Evolutionary conservation across 2,797 vertebrate species (phyloP).

Genomic region (Pantherophis vulpinus): DNA sequence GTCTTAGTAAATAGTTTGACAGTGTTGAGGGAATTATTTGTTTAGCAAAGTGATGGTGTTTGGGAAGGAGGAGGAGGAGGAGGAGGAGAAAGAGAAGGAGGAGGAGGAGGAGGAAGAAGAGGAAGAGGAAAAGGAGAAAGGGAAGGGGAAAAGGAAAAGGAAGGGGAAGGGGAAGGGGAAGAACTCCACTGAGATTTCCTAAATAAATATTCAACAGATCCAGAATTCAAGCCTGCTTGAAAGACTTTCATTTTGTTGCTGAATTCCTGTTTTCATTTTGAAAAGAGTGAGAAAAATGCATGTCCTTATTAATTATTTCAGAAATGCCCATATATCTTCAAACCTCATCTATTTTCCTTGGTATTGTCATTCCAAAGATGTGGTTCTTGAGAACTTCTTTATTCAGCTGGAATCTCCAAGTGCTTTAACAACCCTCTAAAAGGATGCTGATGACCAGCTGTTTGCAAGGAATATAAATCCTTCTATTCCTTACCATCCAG

Average conservation of each 20-base stretch:
- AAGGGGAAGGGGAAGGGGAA: rapidly evolving
- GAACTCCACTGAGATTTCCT: conserved; percentile 18
- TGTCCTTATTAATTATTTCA: conserved; percentile 42
- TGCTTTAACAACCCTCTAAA: too few species aligned
- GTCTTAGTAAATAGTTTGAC: too few species aligned
- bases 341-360: conserved; percentile 3
- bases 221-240: conserved; percentile 11
- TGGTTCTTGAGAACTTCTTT: conserved; percentile 19
- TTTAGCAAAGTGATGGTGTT: too few species aligned
- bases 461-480: too few species aligned
- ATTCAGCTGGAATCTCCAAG: neutral
- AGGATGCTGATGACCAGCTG: too few species aligned
- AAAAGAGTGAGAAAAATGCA: conserved; percentile 12
- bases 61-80: too few species aligned
- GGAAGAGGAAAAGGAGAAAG: rapidly evolving
- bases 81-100: rapidly evolving
- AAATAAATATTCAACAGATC: conserved; percentile 21
- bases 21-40: too few species aligned
- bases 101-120: rapidly evolving
- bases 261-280: conserved; percentile 4
- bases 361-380: conserved; percentile 32
- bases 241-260: conserved; percentile 27
- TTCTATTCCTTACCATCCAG: too few species aligned
- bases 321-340: conserved; percentile 49
- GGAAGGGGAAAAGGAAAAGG: rapidly evolving